Base-by-base conservation (phyloP, 2,888 invertebrate species). In the Thereva unica region DNA sequence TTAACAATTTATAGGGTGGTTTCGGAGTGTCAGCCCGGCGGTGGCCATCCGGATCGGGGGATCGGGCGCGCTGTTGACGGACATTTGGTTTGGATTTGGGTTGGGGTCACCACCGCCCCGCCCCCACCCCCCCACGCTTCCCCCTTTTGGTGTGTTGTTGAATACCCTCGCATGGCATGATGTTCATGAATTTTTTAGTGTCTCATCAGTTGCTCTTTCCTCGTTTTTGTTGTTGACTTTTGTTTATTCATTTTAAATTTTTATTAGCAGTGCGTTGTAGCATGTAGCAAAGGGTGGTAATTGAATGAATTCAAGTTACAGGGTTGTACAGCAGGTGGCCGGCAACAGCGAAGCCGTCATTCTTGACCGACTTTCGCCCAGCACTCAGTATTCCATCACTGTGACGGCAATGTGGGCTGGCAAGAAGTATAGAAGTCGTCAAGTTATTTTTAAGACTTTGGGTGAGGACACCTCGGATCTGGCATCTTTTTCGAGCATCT, bases 261-360 rank as follows among this genome's bases (percentile, higher is more conserved):
- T 64, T 7, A 53, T 64, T 64, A 53, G 64, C 64, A 64, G 53
- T 53, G 52, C 61, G 59, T 50, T 64, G 64, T 64, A 55, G 64
- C 47, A 47, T 64, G 56, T 50, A 68, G 57, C 66, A 78, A 77
- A 77, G 80, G 78, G 78, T 79, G 78, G 78, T 81, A 81, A 81
- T 85, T 86, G 85, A 86, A 85, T 85, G 83, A 85, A 80, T 81
- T 82, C 89, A 91, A 93, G 93, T 92, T 93, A 92, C 92, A 93
- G 93, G 88, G 92, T 93, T 86, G 92, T 93, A 83, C 86, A 91
- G 85, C 89, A 92, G 81, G 92, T 93, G 80, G 93, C 93, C 74
- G 92, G 93, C 73, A 93, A 92, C 83, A 91, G 91, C 70, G 92
- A 92, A 80, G 92, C 92, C 71, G 91, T 93, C 74, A 90, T 91